These are phyloP conservation scores for Hydrocynus forskahlii DNA, from an alignment of 2,797 vertebrate species.

Conservation along the genomic window DNA sequence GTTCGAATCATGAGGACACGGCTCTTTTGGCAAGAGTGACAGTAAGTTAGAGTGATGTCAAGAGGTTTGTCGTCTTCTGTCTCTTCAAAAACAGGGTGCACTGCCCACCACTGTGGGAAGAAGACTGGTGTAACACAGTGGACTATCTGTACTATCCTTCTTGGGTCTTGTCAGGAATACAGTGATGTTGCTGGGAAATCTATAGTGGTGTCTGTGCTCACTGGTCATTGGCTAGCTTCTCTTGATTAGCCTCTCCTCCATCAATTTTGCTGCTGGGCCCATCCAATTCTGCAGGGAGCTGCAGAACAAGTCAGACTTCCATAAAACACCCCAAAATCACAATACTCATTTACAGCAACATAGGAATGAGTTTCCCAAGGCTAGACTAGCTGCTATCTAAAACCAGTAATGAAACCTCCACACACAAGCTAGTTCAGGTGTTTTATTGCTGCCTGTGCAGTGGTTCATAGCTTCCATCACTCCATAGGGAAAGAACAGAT, in stretches of 20 bases:
- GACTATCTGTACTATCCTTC: background rate
- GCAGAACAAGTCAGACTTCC: background rate
- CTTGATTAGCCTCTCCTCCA: background rate
- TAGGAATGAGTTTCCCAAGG: background rate
- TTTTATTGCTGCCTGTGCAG: background rate
- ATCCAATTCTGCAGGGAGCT: background rate
- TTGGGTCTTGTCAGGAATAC: background rate
- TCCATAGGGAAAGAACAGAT: background rate
- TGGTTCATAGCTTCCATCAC: constrained; percentile 2
- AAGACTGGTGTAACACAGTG: background rate
- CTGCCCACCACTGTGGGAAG: background rate
- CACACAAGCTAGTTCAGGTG: constrained; percentile 4
- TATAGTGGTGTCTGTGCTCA: background rate
- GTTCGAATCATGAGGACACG: background rate
- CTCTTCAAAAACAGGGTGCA: background rate
- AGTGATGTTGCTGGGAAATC: background rate
- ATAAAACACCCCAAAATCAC: too few species aligned
- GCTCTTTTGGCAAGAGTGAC: background rate
- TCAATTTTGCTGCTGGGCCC: background rate
- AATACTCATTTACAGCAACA: constrained; percentile 14
- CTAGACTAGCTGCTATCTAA: background rate
- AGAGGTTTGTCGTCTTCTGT: background rate
- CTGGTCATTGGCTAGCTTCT: background rate
- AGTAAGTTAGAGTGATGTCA: background rate
- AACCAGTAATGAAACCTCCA: constrained; percentile 8